phyloP scores from a whole-genome alignment of 2,888 invertebrate species.

The Erebia epiphron region DNA sequence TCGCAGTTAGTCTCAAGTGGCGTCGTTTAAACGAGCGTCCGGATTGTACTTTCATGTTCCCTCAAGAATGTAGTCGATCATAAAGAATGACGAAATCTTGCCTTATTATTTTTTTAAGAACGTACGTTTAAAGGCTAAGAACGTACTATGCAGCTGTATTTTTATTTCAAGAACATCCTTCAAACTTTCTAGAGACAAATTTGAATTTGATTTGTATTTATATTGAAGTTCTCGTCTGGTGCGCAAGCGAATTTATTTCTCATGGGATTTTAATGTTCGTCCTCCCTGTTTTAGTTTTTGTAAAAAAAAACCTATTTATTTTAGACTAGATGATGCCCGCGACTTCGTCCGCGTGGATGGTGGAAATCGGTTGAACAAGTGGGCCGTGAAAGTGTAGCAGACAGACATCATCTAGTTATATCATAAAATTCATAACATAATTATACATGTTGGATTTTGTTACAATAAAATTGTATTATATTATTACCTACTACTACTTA shows the following conservation, averaged over 20 bases:
- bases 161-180: constrained; percentile 19
- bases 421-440: too few relatives aligned
- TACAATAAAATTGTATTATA: too few relatives aligned
- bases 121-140: constrained; percentile 25
- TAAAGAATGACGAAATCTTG: constrained; percentile 44
- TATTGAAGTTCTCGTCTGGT: constrained; percentile 21
- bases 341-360: too few relatives aligned
- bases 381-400: too few relatives aligned
- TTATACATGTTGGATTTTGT: too few relatives aligned
- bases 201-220: constrained; percentile 16
- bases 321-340: neutral
- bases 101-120: constrained; percentile 37
- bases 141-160: constrained; percentile 13
- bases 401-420: too few relatives aligned
- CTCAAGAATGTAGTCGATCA: constrained; percentile 53
- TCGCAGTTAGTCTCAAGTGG: constrained; percentile 63
- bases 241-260: constrained; percentile 18
- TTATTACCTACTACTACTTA: too few relatives aligned
- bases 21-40: constrained; percentile 62
- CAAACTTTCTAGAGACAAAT: constrained; percentile 17
- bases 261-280: constrained; percentile 9
- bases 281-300: neutral
- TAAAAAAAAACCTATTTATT: neutral
- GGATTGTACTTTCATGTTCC: constrained; percentile 51
- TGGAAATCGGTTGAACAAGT: too few relatives aligned